These are phyloP conservation scores for Takifugu rubripes DNA, from an alignment of 2,797 vertebrate genomes.

Conservation along the genomic window DNA sequence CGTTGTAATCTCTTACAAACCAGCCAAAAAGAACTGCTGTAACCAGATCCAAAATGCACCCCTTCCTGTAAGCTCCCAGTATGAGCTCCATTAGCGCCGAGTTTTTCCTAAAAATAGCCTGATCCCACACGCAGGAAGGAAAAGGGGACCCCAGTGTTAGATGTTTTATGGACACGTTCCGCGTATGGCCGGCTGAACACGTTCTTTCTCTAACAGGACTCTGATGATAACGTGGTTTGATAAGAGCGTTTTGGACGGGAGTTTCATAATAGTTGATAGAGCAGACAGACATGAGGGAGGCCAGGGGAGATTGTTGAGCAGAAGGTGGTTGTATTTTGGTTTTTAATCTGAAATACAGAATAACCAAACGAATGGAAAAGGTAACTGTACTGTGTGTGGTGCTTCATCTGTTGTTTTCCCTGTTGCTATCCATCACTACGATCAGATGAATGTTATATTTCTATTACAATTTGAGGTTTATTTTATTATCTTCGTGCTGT, in stretches of 20 bases:
- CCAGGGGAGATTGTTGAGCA: background rate
- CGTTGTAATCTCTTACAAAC: slow-evolving; percentile 20
- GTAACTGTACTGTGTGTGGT: too few species aligned
- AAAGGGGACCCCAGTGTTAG: slow-evolving; percentile 45
- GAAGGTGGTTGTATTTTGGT: too few species aligned
- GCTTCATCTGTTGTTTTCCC: too few species aligned
- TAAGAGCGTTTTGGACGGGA: background rate
- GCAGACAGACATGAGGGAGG: background rate
- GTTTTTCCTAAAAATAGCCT: slow-evolving; percentile 62
- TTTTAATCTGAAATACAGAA: too few species aligned
- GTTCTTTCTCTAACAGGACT: slow-evolving; percentile 21
- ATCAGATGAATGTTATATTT: too few species aligned
- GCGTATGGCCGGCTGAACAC: slow-evolving; percentile 14
- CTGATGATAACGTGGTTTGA: slow-evolving; percentile 3
- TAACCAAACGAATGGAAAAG: too few species aligned
- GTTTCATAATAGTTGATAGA: background rate
- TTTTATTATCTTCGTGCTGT: too few species aligned
- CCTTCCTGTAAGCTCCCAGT: slow-evolving; percentile 31
- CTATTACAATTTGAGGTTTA: too few species aligned
- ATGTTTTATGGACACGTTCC: slow-evolving; percentile 32
- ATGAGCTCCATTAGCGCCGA: slow-evolving; percentile 20
- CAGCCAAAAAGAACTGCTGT: slow-evolving; percentile 25
- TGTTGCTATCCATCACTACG: too few species aligned
- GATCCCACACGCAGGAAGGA: slow-evolving; percentile 58
- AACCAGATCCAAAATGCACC: slow-evolving; percentile 16